These are phyloP conservation scores for Eurytoma californica DNA, from an alignment of 2,888 invertebrate species.

Conservation along the genomic window DNA sequence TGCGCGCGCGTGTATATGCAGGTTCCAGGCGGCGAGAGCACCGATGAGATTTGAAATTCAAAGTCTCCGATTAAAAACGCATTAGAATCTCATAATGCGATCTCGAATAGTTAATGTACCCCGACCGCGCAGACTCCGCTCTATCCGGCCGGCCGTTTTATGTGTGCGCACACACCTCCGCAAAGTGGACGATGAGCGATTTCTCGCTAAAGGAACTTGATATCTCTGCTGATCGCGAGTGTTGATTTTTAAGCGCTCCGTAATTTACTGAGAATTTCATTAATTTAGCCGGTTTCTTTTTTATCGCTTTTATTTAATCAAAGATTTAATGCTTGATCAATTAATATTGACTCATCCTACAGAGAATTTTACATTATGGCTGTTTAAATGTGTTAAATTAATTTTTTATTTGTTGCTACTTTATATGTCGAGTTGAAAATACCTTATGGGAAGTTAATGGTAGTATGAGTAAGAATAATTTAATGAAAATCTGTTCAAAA, in stretches of 20 bases:
- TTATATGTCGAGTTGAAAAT: too few species aligned
- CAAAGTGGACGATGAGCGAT: neutral
- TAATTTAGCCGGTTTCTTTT: slow-evolving; percentile 7
- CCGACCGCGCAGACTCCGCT: slow-evolving; percentile 45
- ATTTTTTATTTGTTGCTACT: neutral
- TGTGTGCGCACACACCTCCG: neutral
- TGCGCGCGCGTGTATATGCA: neutral
- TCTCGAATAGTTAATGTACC: slow-evolving; percentile 57
- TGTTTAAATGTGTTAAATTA: neutral
- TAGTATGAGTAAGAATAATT: too few species aligned
- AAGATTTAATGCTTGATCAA: neutral
- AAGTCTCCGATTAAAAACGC: slow-evolving; percentile 73
- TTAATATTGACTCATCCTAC: too few species aligned
- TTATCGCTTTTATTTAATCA: neutral
- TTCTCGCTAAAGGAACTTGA: slow-evolving; percentile 26
- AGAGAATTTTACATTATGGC: neutral
- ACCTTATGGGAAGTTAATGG: too few species aligned
- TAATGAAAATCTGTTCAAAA: too few species aligned
- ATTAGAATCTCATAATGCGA: slow-evolving; percentile 67
- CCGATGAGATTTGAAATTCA: slow-evolving; percentile 72
- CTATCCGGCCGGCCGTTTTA: slow-evolving; percentile 17
- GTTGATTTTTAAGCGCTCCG: slow-evolving; percentile 20
- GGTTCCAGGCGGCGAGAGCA: slow-evolving; percentile 49
- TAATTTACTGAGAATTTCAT: slow-evolving; percentile 37
- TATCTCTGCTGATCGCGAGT: slow-evolving; percentile 18